Percentiles rank a stretch among this genome's conserved stretches.
phyloP scores from a whole-genome alignment of 1,140 invertebrate species.

The Andricus grossulariae region DNA sequence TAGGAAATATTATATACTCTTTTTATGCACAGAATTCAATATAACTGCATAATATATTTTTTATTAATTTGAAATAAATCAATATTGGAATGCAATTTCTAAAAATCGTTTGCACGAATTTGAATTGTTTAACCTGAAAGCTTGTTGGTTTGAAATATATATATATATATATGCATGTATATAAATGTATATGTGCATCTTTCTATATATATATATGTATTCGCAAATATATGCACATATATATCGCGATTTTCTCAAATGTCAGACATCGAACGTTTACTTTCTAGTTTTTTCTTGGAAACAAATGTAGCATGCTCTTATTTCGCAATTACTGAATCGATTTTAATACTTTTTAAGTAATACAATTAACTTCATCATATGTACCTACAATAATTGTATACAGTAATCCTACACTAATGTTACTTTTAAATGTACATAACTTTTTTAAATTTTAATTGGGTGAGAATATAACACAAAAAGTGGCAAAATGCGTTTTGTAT shows the following conservation, averaged over 20 bases:
- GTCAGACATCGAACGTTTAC: conserved; percentile 15
- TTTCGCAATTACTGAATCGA: neutral
- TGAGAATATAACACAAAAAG: too few species aligned
- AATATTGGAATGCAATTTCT: too few species aligned
- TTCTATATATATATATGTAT: neutral
- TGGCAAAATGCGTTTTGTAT: too few species aligned
- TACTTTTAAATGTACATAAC: too few species aligned
- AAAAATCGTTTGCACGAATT: too few species aligned
- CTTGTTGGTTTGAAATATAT: neutral
- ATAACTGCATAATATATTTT: neutral
- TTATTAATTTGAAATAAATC: too few species aligned
- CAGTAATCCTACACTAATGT: too few species aligned
- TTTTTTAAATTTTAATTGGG: too few species aligned
- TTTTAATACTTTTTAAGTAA: neutral
- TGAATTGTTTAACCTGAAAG: too few species aligned
- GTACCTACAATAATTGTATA: too few species aligned
- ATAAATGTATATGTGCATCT: too few species aligned
- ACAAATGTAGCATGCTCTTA: conserved; percentile 3
- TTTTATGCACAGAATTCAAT: neutral
- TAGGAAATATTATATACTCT: neutral
- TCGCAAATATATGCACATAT: too few species aligned
- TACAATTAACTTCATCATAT: neutral
- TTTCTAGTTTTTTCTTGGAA: conserved; percentile 11
- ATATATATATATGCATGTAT: neutral
- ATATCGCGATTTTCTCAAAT: conserved; percentile 10